Evolutionary conservation across 1,140 invertebrate species (phyloP).

Genomic region (Drosophila repleta): DNA sequence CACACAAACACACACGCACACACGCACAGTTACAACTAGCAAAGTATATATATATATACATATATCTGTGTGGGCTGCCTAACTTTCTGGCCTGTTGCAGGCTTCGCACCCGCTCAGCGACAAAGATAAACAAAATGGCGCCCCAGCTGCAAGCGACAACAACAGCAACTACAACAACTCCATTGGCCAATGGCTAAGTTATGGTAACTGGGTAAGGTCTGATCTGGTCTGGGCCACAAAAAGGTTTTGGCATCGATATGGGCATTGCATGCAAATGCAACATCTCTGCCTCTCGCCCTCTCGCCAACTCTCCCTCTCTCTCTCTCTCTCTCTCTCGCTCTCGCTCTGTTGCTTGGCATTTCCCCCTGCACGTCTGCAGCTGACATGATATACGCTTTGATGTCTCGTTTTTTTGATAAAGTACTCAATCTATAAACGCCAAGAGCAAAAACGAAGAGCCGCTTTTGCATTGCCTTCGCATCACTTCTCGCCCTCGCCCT

Average conservation of each 20-base stretch:
- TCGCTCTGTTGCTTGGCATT: constrained; percentile 9
- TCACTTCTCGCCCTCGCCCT: background rate
- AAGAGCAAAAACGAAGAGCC: constrained; percentile 73
- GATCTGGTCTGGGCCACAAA: constrained; percentile 8
- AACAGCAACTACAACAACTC: constrained; percentile 9
- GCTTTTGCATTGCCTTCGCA: constrained; percentile 15
- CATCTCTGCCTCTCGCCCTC: background rate
- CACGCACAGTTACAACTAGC: constrained; percentile 2
- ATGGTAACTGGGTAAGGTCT: constrained; percentile 31
- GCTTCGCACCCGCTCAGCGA: constrained; percentile 55
- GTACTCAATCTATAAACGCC: constrained; percentile 81
- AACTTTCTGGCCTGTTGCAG: constrained; percentile 55
- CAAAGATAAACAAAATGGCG: constrained; percentile 81
- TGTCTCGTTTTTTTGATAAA: constrained; percentile 81
- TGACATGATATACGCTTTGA: constrained; percentile 81
- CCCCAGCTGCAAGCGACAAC: constrained; percentile 30
- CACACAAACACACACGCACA: constrained; percentile 2
- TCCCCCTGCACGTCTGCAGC: constrained; percentile 57
- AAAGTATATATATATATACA: background rate
- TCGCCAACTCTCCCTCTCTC: constrained; percentile 1
- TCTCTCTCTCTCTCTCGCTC: constrained; percentile 7
- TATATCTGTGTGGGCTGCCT: constrained; percentile 2
- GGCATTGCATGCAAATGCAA: constrained; percentile 47
- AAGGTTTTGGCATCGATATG: constrained; percentile 10
- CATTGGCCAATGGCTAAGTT: constrained; percentile 68